phyloP scores from a whole-genome alignment of 2,888 invertebrate species.

The Elegia similella region DNA sequence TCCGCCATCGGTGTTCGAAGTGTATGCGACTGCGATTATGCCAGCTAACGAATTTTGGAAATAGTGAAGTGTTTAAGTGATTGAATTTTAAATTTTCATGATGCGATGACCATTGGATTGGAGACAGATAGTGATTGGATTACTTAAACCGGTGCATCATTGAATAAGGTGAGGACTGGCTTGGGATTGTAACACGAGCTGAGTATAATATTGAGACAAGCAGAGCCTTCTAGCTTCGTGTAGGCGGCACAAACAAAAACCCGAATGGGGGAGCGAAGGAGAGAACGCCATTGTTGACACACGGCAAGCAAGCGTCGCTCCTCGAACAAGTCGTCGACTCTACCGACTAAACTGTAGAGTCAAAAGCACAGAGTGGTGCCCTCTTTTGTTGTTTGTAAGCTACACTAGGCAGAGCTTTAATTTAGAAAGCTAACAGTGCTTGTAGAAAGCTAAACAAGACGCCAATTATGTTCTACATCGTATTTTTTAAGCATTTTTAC shows the following conservation, averaged over 20 bases:
- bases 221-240: slow-evolving; percentile 41
- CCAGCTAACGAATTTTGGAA: slow-evolving; percentile 38
- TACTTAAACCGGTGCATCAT: slow-evolving; percentile 46
- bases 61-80: slow-evolving; percentile 44
- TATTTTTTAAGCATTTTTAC: not conserved
- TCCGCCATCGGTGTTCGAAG: slow-evolving; percentile 50
- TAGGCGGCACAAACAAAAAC: slow-evolving; percentile 62
- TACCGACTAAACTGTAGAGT: slow-evolving; percentile 41
- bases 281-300: slow-evolving; percentile 74
- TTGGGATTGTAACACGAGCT: slow-evolving; percentile 20
- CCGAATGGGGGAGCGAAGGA: slow-evolving; percentile 63
- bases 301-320: slow-evolving; percentile 52
- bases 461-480: not conserved
- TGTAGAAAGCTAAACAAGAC: not conserved
- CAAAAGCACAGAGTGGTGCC: slow-evolving; percentile 43
- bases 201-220: slow-evolving; percentile 37
- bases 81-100: slow-evolving; percentile 35
- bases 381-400: slow-evolving; percentile 33
- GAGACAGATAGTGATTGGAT: slow-evolving; percentile 57
- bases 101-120: slow-evolving; percentile 51
- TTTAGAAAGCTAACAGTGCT: slow-evolving; percentile 18
- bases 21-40: slow-evolving; percentile 47
- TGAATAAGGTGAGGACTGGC: slow-evolving; percentile 53
- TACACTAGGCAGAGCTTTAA: slow-evolving; percentile 22
- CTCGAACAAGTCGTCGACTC: slow-evolving; percentile 35